Base-by-base conservation (phyloP, 2,797 vertebrate species). In the Garrulus glandarius region DNA sequence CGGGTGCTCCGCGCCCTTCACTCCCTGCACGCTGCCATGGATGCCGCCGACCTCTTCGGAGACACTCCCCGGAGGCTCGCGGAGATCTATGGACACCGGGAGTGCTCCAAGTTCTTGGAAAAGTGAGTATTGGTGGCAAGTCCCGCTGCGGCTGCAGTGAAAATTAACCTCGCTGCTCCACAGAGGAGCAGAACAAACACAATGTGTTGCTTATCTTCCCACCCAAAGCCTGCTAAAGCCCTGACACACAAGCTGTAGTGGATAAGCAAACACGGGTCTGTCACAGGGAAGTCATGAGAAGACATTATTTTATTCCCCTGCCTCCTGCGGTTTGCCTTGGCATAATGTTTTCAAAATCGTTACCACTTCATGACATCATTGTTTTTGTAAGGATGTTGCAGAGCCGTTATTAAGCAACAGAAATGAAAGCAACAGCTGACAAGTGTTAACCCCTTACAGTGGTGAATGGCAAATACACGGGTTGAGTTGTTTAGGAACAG, bases 1-100 rank as follows among this genome's bases (percentile, higher is more conserved):
- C 96, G 97, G 0, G 98, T 98, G 36, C 98, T 99, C 60, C 98
- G 96, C 37, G 87, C 98, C 77, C 98, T 99, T 11, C 99, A 99
- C 52, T 95, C 97, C 5, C 70, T 98, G 72, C 98, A 98, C 0
- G 98, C 98, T 0, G 98, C 99, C 15, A 88, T 99, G 9, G 98
- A 99, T 3, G 97, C 97, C 12, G 88, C 98, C 1, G 99, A 99
- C 94, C 96, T 98, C 93, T 99, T 98, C 2, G 98, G 99, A 5
- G 99, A 99, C 96, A 99, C 98, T 34, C 98, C 99, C 6, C 95
- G 79, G 44, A 98, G 98, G 78, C 97, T 99, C 2, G 99, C 99
- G 0, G 97, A 99, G 84, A 98, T 99, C 95, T 99, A 99, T 0
- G 99, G 99, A 19, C 99, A 99, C 95, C 96, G 76, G 41, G 98